Conservation (phyloP, 2,113 vertebrate species). For the Todiramphus saurophagus region DNA sequence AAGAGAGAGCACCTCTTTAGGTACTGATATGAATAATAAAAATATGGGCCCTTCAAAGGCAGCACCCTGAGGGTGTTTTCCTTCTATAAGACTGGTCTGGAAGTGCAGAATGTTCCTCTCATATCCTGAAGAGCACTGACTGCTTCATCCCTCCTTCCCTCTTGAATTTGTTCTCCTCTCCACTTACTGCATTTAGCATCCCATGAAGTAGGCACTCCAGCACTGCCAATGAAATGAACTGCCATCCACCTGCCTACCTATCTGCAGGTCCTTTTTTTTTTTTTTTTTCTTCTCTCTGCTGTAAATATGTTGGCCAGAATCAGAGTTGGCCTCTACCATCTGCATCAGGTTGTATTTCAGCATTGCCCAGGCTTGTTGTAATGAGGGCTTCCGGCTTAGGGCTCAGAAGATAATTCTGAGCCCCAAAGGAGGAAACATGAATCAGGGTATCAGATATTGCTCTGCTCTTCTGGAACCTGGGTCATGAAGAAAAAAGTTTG, state of each 20-base stretch:
- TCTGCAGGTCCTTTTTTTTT: conserved; percentile 7
- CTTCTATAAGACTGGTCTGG: not conserved
- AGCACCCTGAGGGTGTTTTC: not conserved
- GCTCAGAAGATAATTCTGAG: not conserved
- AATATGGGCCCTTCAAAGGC: not conserved
- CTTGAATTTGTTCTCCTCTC: conserved; percentile 52
- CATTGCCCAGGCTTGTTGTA: not conserved
- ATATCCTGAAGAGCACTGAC: not conserved
- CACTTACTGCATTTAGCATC: conserved; percentile 52
- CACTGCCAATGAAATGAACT: conserved; percentile 43
- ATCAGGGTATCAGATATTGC: not conserved
- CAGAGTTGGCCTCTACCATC: conserved; percentile 20
- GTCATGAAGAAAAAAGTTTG: not conserved
- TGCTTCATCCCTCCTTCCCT: conserved; percentile 16
- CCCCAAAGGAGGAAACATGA: not conserved
- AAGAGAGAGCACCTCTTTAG: not conserved
- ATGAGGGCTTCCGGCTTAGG: not conserved
- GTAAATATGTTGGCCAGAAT: conserved; percentile 24
- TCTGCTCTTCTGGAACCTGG: not conserved
- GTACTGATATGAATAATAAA: not conserved
- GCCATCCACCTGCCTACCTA: conserved; percentile 61
- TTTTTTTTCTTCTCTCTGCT: not conserved
- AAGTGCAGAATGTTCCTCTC: conserved; percentile 9
- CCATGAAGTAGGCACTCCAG: conserved; percentile 47
- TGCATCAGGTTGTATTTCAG: conserved; percentile 44